These are phyloP conservation scores for Syritta pipiens DNA, from an alignment of 2,888 invertebrate species.

Conservation along the genomic window DNA sequence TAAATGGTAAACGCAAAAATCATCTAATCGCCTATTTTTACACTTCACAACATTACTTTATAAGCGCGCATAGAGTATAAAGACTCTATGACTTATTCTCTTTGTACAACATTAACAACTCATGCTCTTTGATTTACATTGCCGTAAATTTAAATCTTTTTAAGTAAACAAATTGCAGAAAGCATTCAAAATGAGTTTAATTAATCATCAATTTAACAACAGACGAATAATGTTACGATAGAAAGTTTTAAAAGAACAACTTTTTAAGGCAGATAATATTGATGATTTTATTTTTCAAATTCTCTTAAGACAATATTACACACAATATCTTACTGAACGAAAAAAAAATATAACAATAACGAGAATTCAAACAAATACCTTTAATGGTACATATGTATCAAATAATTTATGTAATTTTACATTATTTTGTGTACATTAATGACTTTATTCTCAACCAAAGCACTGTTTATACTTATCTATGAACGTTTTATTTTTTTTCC, in stretches of 20 bases:
- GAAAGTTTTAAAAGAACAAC: not conserved
- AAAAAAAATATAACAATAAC: not conserved
- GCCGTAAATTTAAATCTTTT: too few relatives aligned
- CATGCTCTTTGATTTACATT: too few relatives aligned
- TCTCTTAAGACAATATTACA: conserved; percentile 2
- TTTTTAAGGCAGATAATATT: conserved; percentile 29
- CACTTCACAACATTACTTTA: too few relatives aligned
- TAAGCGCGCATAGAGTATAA: too few relatives aligned
- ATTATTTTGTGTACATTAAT: not conserved
- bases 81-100: too few relatives aligned
- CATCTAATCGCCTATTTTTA: too few relatives aligned
- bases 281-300: conserved; percentile 17
- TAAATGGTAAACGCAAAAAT: too few relatives aligned
- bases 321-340: not conserved
- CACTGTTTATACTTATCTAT: not conserved
- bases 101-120: too few relatives aligned
- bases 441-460: not conserved
- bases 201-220: too few relatives aligned
- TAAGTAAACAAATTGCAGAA: too few relatives aligned
- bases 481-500: not conserved
- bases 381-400: not conserved
- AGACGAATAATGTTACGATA: not conserved
- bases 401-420: not conserved
- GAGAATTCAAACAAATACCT: not conserved
- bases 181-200: too few relatives aligned